A percentile compares a stretch with the other conserved stretches of the same genome.
phyloP scores from a whole-genome alignment of 1,140 invertebrate species.

The Phenacoccus solenopsis region DNA sequence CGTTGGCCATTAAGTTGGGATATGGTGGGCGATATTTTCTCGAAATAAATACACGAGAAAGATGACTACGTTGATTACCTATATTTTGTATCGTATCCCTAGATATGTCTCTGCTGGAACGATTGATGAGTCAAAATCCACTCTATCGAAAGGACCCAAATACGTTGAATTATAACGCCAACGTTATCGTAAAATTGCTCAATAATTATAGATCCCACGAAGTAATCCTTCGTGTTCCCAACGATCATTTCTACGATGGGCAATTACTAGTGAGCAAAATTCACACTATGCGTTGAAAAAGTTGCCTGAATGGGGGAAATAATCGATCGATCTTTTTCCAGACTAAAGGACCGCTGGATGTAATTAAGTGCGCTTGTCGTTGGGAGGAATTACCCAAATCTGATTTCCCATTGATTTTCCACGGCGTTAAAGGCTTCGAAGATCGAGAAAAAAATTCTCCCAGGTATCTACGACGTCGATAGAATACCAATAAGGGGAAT shows the following conservation, averaged over 20 bases:
- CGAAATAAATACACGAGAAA: neutral
- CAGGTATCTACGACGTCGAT: too few relatives aligned
- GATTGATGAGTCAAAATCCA: neutral
- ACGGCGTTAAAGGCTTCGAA: constrained; percentile 66
- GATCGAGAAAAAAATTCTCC: constrained; percentile 58
- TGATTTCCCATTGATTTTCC: constrained; percentile 56
- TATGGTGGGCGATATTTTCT: constrained; percentile 32
- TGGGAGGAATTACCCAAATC: constrained; percentile 34
- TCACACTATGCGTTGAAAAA: neutral
- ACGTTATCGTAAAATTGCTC: constrained; percentile 52
- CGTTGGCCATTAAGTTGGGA: constrained; percentile 46
- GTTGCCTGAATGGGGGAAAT: neutral
- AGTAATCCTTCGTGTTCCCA: constrained; percentile 46
- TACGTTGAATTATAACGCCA: constrained; percentile 45
- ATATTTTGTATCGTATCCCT: neutral
- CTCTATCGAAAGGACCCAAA: constrained; percentile 26
- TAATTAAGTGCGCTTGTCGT: constrained; percentile 25
- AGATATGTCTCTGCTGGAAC: constrained; percentile 17
- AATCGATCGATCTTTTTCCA: neutral
- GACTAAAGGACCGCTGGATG: constrained; percentile 20
- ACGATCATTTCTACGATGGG: constrained; percentile 47
- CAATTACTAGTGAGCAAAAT: constrained; percentile 34
- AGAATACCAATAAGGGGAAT: too few relatives aligned
- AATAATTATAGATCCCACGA: constrained; percentile 55
- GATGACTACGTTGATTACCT: constrained; percentile 23